Evolutionary conservation across 2,113 vertebrate genomes (phyloP).

Genomic region (Centropus unirufus): DNA sequence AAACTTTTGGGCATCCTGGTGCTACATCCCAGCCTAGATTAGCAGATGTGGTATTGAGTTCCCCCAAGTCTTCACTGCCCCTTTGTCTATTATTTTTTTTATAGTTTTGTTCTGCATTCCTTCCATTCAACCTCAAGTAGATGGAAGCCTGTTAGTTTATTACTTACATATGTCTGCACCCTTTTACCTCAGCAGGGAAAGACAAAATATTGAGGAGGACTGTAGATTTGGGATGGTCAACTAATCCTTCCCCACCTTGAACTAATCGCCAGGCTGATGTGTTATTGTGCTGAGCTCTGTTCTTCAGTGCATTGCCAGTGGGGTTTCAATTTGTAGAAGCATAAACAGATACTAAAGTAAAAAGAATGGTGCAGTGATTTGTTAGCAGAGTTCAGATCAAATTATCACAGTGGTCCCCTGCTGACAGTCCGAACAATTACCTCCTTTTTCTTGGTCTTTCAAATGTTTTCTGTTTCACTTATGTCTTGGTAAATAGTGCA

Average conservation of each 20-base stretch:
- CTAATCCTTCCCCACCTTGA: constrained; percentile 99
- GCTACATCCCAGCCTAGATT: constrained; percentile 53
- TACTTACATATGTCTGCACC: constrained; percentile 98
- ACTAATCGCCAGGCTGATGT: constrained; percentile 93
- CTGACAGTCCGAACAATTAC: constrained; percentile 91
- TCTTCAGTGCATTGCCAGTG: constrained; percentile 86
- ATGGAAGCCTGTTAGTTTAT: constrained; percentile 95
- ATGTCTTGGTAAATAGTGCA: constrained; percentile 85
- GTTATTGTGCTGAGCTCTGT: constrained; percentile 81
- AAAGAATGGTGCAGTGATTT: constrained; percentile 94
- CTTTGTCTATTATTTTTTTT: constrained; percentile 95
- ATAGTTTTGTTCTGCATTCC: constrained; percentile 99
- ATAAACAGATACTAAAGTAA: constrained; percentile 99
- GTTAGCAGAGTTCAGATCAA: constrained; percentile 97
- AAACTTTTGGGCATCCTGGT: constrained; percentile 67
- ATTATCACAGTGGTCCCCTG: constrained; percentile 95
- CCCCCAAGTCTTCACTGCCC: constrained; percentile 75
- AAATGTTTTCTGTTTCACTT: constrained; percentile 91
- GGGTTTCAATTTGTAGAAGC: constrained; percentile 99
- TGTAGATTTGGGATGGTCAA: constrained; percentile 85
- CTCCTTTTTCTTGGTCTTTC: constrained; percentile 80
- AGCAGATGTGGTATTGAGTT: constrained; percentile 84
- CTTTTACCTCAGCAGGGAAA: constrained; percentile 94
- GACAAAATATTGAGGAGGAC: constrained; percentile 93
- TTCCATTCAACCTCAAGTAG: constrained; percentile 89